Evolutionary conservation across 2,797 vertebrate genomes (phyloP).

Genomic region (Chanos chanos): DNA sequence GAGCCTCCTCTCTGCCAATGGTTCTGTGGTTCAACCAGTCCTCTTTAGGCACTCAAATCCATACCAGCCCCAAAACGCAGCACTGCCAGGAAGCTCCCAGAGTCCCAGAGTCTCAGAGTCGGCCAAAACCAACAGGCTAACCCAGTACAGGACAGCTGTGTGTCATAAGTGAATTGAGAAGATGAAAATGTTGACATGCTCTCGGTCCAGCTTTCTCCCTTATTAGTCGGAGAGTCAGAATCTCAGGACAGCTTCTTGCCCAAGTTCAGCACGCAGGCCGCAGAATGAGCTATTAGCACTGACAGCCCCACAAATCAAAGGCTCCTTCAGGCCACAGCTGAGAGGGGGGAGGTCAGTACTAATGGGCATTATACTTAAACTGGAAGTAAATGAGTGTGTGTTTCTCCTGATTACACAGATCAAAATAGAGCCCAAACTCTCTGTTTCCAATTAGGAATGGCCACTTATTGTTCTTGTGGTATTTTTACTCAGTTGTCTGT

Average conservation of each 20-base stretch:
- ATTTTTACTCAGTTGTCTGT: background rate
- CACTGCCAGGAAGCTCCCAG: constrained; percentile 21
- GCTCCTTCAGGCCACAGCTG: constrained; percentile 21
- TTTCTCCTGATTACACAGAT: constrained; percentile 8
- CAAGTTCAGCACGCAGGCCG: constrained; percentile 9
- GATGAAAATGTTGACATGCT: no score
- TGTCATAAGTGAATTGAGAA: no score
- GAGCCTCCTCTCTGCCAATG: constrained; percentile 29
- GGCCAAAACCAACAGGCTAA: no score
- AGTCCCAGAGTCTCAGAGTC: background rate
- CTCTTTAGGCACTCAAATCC: constrained; percentile 2
- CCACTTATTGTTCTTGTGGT: no score
- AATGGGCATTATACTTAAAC: constrained; percentile 16
- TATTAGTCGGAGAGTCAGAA: no score
- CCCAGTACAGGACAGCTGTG: no score
- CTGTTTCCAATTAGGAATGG: constrained; percentile 3
- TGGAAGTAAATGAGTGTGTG: constrained; percentile 8
- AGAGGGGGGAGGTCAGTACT: constrained; percentile 15
- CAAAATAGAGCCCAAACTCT: background rate
- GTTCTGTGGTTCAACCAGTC: constrained; percentile 9
- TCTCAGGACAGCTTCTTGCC: no score
- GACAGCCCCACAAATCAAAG: constrained; percentile 36
- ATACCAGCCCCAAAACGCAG: background rate
- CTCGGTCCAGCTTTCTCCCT: background rate
- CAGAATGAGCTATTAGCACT: constrained; percentile 29